Conservation (phyloP, 2,888 invertebrate genomes). For the Nineta flava region DNA sequence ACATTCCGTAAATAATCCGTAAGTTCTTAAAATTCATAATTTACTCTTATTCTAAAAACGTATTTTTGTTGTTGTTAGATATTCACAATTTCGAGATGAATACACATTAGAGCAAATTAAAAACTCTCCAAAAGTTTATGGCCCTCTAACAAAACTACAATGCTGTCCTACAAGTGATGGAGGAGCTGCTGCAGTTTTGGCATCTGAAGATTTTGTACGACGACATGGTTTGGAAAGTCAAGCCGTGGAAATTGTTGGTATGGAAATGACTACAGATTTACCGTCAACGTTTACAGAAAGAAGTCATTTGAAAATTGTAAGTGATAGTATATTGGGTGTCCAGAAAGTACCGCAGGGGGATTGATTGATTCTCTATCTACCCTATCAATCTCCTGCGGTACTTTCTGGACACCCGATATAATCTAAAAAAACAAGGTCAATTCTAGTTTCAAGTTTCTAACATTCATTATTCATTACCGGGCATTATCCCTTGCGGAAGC, state of each 20-base stretch:
- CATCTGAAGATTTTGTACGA: slow-evolving; percentile 80
- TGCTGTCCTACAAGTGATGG: slow-evolving; percentile 99
- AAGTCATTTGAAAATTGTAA: slow-evolving; percentile 60
- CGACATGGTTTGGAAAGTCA: slow-evolving; percentile 63
- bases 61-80: slow-evolving; percentile 26
- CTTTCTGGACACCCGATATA: no score
- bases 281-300: slow-evolving; percentile 68
- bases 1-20: slow-evolving; percentile 92
- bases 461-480: no score
- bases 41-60: slow-evolving; percentile 3
- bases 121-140: slow-evolving; percentile 75
- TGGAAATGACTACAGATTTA: slow-evolving; percentile 93
- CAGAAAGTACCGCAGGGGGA: no score
- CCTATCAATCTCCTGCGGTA: no score
- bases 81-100: slow-evolving; percentile 87
- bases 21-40: slow-evolving; percentile 23
- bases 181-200: slow-evolving; percentile 84
- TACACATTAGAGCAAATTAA: slow-evolving; percentile 83
- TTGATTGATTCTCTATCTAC: no score
- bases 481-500: no score
- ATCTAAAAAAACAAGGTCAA: no score
- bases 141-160: slow-evolving; percentile 86
- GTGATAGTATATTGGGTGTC: no score
- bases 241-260: slow-evolving; percentile 90
- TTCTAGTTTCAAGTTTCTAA: no score